phyloP scores from a whole-genome alignment of 1,140 invertebrate species.

The Scaptomyza montana region DNA sequence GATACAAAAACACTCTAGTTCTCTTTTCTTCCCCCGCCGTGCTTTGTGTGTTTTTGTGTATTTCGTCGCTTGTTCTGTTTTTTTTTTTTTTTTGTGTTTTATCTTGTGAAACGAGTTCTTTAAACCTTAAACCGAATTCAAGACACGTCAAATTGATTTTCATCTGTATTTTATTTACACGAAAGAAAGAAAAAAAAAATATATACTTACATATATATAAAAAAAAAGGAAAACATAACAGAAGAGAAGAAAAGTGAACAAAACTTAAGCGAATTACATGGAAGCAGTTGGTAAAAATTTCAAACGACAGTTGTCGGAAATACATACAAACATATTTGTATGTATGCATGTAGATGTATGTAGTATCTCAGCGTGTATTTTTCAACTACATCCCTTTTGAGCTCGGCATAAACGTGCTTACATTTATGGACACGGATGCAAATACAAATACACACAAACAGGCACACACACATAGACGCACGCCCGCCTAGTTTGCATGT shows the following conservation, averaged over 20 bases:
- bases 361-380: constrained; percentile 29
- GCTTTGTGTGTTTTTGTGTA: constrained; percentile 2
- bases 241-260: constrained; percentile 24
- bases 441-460: neutral
- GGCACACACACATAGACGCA: constrained; percentile 13
- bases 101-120: constrained; percentile 74
- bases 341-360: neutral
- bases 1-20: no score
- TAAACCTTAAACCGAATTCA: constrained; percentile 76
- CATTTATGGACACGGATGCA: constrained; percentile 48
- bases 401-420: constrained; percentile 57
- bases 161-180: constrained; percentile 79
- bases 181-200: constrained; percentile 25
- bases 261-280: constrained; percentile 63
- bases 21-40: neutral
- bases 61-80: constrained; percentile 20
- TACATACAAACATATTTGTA: neutral
- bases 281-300: constrained; percentile 59
- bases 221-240: neutral
- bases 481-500: constrained; percentile 15
- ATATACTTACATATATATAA: no score
- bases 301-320: constrained; percentile 42
- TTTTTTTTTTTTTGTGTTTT: constrained; percentile 41
- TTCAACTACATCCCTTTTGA: constrained; percentile 49
- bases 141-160: constrained; percentile 81